These are phyloP conservation scores for Baccha elongata DNA, from an alignment of 2,888 invertebrate genomes.

Conservation along the genomic window DNA sequence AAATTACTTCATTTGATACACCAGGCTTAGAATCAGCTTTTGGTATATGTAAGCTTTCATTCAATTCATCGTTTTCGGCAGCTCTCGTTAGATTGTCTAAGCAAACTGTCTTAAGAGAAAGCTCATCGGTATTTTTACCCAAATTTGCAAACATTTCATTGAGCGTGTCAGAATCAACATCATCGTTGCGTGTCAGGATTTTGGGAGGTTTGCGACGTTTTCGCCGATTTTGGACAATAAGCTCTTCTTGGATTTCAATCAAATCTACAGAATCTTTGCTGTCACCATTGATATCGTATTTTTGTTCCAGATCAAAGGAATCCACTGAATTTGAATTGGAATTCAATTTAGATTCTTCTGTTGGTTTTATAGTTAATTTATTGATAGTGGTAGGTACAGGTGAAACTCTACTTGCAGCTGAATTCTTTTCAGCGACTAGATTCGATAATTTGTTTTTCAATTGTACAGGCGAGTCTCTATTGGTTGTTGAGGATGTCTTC, in stretches of 20 bases:
- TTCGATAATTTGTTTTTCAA: conserved; percentile 80
- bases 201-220: conserved; percentile 68
- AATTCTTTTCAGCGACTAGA: conserved; percentile 64
- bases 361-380: conserved; percentile 31
- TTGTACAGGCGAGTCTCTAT: conserved; percentile 52
- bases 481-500: conserved; percentile 26
- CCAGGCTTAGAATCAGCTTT: conserved; percentile 38
- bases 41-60: conserved; percentile 40
- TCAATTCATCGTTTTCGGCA: conserved; percentile 73
- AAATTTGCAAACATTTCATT: conserved; percentile 80
- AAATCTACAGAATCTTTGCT: conserved; percentile 74
- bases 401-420: conserved; percentile 40
- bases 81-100: conserved; percentile 77
- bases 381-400: conserved; percentile 25
- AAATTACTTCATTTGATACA: not conserved
- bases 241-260: conserved; percentile 74
- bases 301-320: conserved; percentile 68
- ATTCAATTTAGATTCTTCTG: conserved; percentile 63
- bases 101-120: conserved; percentile 79
- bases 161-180: conserved; percentile 74
- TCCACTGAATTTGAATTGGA: conserved; percentile 61
- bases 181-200: conserved; percentile 61
- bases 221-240: conserved; percentile 51
- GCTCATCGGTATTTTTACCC: conserved; percentile 77
- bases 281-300: conserved; percentile 67